Evolutionary conservation across 2,113 vertebrate species (phyloP), one percentile per base, ranked within the genome.

Genomic region (Trachemys scripta): DNA sequence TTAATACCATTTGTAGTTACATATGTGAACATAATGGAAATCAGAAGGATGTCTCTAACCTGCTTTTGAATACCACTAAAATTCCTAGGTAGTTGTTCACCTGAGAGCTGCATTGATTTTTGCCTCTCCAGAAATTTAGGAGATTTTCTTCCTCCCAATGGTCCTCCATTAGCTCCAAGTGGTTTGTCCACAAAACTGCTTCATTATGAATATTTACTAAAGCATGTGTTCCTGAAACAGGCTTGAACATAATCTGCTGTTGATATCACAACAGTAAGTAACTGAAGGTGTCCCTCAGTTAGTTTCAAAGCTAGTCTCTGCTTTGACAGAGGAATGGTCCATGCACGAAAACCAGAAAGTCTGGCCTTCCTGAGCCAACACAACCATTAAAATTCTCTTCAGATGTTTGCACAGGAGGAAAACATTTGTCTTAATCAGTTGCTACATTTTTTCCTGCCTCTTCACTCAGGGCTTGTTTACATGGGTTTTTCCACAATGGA

Each of bases 191-290:
- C 14, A 1, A 10, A 22, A 10, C 35, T 11, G 78, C 4, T 7
- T 19, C 19, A 16, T 14, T 29, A 25, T 47, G 72, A 53, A 8
- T 2, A 19, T 7, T 49, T 53, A 35, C 57, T 45, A 75, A 54
- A 13, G 47, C 47, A 50, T 0, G 0, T 0, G 8, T 4, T 19
- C 19, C 51, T 53, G 17, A 53, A 20, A 14, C 6, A 6, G 80
- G 25, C 42, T 1, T 38, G 45, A 7, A 38, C 51, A 0, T 0
- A 1, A 31, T 0, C 1, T 7, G 0, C 4, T 53, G 35, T 0
- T 16, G 42, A 57, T 20, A 27, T 1, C 11, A 2, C 42, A 0
- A 10, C 27, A 45, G 3, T 11, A 1, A 1, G 51, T 62, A 31
- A 10, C 50, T 13, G 4, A 13, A 53, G 14, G 24, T 2, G 19